Conservation (phyloP, 2,113 vertebrate species). For the Dinomys branickii region DNA sequence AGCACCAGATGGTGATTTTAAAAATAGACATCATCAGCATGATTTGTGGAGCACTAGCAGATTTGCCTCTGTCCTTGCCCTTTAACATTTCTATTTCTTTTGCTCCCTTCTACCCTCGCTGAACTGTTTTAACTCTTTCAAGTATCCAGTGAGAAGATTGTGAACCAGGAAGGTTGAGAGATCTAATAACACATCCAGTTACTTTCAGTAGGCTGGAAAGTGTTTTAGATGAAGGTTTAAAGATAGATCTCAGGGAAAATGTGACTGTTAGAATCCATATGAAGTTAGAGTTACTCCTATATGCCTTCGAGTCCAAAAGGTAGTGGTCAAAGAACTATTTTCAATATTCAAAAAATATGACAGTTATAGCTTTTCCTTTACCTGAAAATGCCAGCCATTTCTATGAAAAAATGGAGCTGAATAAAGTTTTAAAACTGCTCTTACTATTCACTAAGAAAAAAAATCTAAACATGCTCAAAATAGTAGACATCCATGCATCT, state of each 20-base stretch:
- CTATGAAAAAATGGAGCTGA: not conserved
- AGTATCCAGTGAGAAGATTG: not conserved
- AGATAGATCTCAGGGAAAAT: not conserved
- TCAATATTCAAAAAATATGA: not conserved
- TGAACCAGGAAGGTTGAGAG: not conserved
- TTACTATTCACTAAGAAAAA: not conserved
- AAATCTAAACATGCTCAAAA: not conserved
- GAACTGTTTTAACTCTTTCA: not conserved
- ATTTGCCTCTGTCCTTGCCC: not conserved
- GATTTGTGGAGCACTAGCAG: not conserved
- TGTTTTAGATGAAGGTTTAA: not conserved
- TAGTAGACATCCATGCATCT: not conserved
- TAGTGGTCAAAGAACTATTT: not conserved
- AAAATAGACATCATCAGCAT: not conserved
- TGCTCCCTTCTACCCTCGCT: not conserved
- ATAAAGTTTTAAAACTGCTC: not conserved
- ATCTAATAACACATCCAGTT: not conserved
- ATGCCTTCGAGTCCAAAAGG: not conserved
- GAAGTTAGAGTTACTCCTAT: not conserved
- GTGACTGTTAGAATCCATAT: not conserved
- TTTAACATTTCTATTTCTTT: not conserved
- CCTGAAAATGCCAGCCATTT: constrained; percentile 8
- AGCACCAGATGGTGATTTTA: constrained; percentile 49
- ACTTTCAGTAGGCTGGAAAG: not conserved
- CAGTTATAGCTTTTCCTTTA: not conserved